Base-by-base conservation (phyloP, 2,888 invertebrate species). In the Macaria liturata region DNA sequence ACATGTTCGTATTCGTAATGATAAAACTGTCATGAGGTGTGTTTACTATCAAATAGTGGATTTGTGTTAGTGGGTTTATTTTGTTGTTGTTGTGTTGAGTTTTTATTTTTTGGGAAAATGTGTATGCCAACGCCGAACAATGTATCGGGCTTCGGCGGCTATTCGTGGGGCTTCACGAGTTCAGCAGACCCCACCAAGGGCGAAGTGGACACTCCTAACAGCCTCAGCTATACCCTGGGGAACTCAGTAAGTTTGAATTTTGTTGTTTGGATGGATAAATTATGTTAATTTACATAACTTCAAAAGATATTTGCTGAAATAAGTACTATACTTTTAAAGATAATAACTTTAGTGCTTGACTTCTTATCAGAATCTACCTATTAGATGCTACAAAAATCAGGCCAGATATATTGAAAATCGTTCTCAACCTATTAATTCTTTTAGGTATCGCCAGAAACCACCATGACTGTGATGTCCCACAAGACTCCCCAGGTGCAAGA, bases 101-200 rank as follows among this genome's bases (percentile, higher is more conserved):
- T 68, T 71, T 73, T 69, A 64, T 71, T 69, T 59, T 71, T 69
- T 59, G 66, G 76, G 70, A 92, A 86, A 80, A 92, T 92, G 92
- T 92, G 92, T 88, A 92, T 92, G 92, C 92, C 92, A 69, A 92
- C 91, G 67, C 91, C 91, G 72, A 91, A 86, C 67, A 92, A 92
- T 86, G 92, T 92, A 61, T 84, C 92, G 76, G 91, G 91, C 64
- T 92, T 92, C 76, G 92, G 92, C 72, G 92, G 91, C 52, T 92
- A 92, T 74, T 87, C 91, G 64, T 92, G 92, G 92, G 91, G 91
- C 65, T 92, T 92, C 74, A 88, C 91, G 61, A 90, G 90, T 62
- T 78, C 91, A 9, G 89, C 91, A 45, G 92, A 92, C 65, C 89
- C 91, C 64, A 88, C 90, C 53, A 92, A 92, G 72, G 85, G 83